Conservation (phyloP, 2,888 invertebrate genomes). For the Amblyjoppa fuscipennis region DNA sequence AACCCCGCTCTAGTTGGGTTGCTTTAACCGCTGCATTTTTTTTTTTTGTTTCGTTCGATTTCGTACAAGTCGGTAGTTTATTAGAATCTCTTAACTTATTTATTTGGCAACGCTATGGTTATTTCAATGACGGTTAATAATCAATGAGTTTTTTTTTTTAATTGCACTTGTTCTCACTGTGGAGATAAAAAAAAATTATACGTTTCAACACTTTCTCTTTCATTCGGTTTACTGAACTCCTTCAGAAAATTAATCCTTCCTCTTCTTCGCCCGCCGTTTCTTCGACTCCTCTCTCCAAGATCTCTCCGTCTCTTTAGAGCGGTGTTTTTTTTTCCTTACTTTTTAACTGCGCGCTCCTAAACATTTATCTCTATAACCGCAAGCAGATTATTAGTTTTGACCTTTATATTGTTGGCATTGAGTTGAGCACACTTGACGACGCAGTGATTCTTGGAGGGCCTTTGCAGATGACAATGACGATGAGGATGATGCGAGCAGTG, state of each 20-base stretch:
- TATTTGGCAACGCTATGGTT: slow-evolving; percentile 74
- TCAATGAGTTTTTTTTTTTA: slow-evolving; percentile 49
- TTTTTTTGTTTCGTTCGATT: slow-evolving; percentile 5
- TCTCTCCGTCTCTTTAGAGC: background rate
- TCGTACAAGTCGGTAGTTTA: slow-evolving; percentile 45
- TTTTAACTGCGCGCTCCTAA: background rate
- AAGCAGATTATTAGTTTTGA: slow-evolving; percentile 37
- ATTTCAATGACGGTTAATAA: slow-evolving; percentile 62
- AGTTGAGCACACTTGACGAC: slow-evolving; percentile 38
- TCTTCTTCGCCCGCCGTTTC: slow-evolving; percentile 10
- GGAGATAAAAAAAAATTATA: slow-evolving; percentile 63
- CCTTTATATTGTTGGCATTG: slow-evolving; percentile 37
- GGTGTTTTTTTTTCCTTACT: background rate
- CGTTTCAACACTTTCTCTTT: slow-evolving; percentile 33
- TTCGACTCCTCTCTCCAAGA: background rate
- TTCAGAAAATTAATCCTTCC: background rate
- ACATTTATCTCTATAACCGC: slow-evolving; percentile 17
- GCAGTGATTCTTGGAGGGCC: slow-evolving; percentile 51
- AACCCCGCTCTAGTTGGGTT: slow-evolving; percentile 7
- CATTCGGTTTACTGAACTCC: slow-evolving; percentile 1
- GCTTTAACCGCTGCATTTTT: background rate
- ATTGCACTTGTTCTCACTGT: slow-evolving; percentile 75
- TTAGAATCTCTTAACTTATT: slow-evolving; percentile 67
- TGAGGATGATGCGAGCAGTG: slow-evolving; percentile 32
- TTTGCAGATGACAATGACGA: slow-evolving; percentile 36